These are phyloP conservation scores for Hypsopygia costalis DNA, from an alignment of 2,888 invertebrate species.

Conservation along the genomic window DNA sequence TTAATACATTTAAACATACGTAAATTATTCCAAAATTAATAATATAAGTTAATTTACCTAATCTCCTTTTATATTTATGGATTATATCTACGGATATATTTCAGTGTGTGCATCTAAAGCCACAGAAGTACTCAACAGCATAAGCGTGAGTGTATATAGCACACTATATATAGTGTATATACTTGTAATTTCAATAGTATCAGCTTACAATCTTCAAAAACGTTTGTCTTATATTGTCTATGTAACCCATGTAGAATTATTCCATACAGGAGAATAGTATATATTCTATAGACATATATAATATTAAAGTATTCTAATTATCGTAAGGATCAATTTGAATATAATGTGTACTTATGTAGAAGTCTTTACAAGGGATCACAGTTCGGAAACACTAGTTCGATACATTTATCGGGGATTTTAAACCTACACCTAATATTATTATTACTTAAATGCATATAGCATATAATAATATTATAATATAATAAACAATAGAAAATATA, in stretches of 20 bases:
- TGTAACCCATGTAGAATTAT: conserved; percentile 2
- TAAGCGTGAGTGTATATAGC: no score
- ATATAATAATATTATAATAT: no score
- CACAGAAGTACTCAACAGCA: no score
- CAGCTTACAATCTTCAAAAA: conserved; percentile 2
- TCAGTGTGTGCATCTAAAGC: no score
- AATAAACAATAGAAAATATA: no score
- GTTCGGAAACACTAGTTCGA: conserved; percentile 74
- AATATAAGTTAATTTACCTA: no score
- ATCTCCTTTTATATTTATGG: no score
- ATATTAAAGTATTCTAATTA: conserved; percentile 26
- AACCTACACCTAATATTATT: conserved; percentile 10
- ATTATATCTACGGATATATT: no score
- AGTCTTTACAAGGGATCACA: conserved; percentile 80
- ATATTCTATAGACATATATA: conserved; percentile 10
- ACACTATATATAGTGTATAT: no score
- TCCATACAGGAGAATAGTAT: conserved; percentile 1
- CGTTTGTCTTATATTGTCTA: conserved; percentile 8
- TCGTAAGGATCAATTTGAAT: conserved; percentile 35
- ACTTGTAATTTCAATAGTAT: neutral
- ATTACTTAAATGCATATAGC: no score
- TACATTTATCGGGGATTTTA: conserved; percentile 52
- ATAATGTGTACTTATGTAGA: conserved; percentile 68
- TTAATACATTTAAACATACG: no score
- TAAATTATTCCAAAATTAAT: no score